Evolutionary conservation across 2,888 invertebrate species (phyloP).

Genomic region (Drosophila maculinotata): DNA sequence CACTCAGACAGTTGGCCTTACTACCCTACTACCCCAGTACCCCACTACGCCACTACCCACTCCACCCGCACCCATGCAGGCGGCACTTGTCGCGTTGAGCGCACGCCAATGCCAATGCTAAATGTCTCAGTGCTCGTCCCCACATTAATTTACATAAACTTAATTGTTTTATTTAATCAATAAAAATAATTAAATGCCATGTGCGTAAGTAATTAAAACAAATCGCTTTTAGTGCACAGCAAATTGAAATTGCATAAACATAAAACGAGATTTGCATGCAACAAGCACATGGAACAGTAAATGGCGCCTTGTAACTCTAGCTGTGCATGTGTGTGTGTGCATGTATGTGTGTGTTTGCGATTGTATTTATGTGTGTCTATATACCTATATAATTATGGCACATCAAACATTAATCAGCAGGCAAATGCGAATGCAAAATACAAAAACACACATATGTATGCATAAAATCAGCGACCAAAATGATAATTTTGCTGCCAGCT

Average conservation of each 20-base stretch:
- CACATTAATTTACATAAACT: slow-evolving; percentile 78
- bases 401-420: slow-evolving; percentile 78
- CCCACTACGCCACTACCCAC: not conserved
- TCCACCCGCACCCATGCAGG: not conserved
- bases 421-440: slow-evolving; percentile 58
- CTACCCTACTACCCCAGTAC: not conserved
- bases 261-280: slow-evolving; percentile 65
- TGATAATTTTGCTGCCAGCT: slow-evolving; percentile 68
- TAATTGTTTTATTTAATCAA: slow-evolving; percentile 82
- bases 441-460: slow-evolving; percentile 22
- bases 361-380: slow-evolving; percentile 22
- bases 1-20: slow-evolving; percentile 27
- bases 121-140: slow-evolving; percentile 39
- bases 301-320: not conserved
- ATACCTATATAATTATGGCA: slow-evolving; percentile 69
- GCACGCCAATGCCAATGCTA: slow-evolving; percentile 46
- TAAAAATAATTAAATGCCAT: slow-evolving; percentile 82
- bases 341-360: slow-evolving; percentile 1
- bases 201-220: slow-evolving; percentile 80
- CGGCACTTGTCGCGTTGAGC: slow-evolving; percentile 3
- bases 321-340: slow-evolving; percentile 1
- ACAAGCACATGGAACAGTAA: slow-evolving; percentile 21
- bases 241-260: slow-evolving; percentile 79
- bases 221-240: slow-evolving; percentile 75
- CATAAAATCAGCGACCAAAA: slow-evolving; percentile 54